Base-by-base conservation (phyloP, 2,888 invertebrate species). In the Cryptosula pallasiana region DNA sequence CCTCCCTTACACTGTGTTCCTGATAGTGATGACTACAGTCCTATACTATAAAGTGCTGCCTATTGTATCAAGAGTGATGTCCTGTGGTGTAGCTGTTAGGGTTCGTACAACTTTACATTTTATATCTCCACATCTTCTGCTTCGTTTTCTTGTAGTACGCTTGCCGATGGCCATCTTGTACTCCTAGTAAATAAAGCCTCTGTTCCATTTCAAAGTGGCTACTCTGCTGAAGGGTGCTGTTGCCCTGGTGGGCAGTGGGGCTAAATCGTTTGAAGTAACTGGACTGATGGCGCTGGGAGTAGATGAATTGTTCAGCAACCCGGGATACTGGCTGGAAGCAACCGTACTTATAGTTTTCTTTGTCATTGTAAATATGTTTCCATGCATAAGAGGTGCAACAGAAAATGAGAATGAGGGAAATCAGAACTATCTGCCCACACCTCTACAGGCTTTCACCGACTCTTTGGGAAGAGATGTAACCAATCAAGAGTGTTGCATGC, bases 11-110 rank as follows among this genome's bases (percentile, higher is more conserved):
- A 63, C 63, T 16, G 32, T 63, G 16, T 63, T 63, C 32, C 32
- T 63, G 2, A 27, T 63, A 32, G 63, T 63, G 29, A 63, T 63
- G 63, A 32, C 29, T 13, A 63, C 63, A 13, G 63, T 63, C 2
- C n/a, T 63, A 5, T 63, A 63, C 32, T 63, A 63, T 32, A 63
- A 63, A 63, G 63, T 63, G 5, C 63, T 63, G 32, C 63, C 63
- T 13, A 63, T 63, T 2, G 32, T 63, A 25, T 29, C 63, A 2
- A 20, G 63, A 32, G 32, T 63, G 63, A 16, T 63, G 34, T 27
- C 63, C 13, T 63, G 63, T 32, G 63, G 63, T 13, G 63, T 63
- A 63, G 63, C 63, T 63, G 63, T 63, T 63, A 63, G 63, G 63
- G 63, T 63, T 32, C 25, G 63, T 63, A 63, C 9, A 23, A 23